Conservation (phyloP, 2,113 vertebrate species). For the Synchiropus splendidus region DNA sequence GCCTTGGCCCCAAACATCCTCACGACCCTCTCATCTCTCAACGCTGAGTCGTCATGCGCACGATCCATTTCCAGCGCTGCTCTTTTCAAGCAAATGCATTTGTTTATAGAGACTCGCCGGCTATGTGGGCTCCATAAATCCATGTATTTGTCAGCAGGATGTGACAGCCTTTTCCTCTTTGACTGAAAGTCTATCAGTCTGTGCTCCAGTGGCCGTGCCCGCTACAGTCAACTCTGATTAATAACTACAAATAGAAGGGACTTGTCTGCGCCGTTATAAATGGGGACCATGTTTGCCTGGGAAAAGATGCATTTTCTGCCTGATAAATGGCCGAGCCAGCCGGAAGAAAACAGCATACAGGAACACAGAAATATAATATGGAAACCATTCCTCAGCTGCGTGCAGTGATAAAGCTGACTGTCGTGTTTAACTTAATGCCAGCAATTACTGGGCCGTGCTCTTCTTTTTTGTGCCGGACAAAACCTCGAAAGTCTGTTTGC, state of each 20-base stretch:
- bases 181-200: constrained; percentile 65
- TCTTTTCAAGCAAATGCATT: constrained; percentile 58
- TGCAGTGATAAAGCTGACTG: neutral
- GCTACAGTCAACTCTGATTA: constrained; percentile 70
- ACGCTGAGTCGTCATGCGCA: constrained; percentile 2
- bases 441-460: too few relatives aligned
- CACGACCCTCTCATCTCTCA: constrained; percentile 12
- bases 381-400: constrained; percentile 49
- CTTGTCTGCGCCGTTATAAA: constrained; percentile 56
- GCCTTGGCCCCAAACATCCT: constrained; percentile 31
- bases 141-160: constrained; percentile 63
- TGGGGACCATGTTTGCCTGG: constrained; percentile 45
- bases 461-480: too few relatives aligned
- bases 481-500: too few relatives aligned
- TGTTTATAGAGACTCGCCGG: constrained; percentile 52
- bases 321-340: constrained; percentile 58
- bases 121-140: constrained; percentile 60
- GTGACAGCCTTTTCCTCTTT: constrained; percentile 64
- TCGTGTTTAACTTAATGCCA: too few relatives aligned
- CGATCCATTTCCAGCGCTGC: constrained; percentile 48
- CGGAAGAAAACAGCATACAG: constrained; percentile 30
- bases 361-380: constrained; percentile 50
- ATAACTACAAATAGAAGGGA: constrained; percentile 65
- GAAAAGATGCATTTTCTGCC: constrained; percentile 52
- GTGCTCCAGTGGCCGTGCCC: constrained; percentile 58